phyloP scores from a whole-genome alignment of 1,140 invertebrate species.

The Brachionus manjavacas region DNA sequence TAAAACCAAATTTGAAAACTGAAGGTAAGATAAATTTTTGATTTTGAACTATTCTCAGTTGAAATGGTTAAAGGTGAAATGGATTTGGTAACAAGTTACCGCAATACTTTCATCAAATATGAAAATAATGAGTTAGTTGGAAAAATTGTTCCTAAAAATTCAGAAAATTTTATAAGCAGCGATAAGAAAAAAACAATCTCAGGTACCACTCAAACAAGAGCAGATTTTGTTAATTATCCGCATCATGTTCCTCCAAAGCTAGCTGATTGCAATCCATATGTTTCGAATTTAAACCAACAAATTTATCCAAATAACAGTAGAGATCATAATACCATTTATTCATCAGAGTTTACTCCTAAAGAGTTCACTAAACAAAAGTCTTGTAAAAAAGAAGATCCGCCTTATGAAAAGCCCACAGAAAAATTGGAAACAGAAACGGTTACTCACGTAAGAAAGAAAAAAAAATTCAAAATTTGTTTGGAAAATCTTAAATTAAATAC shows the following conservation, averaged over 20 bases:
- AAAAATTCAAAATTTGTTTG: neutral
- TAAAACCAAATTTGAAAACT: neutral
- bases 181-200: neutral
- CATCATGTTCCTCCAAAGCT: neutral
- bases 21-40: neutral
- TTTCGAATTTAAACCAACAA: neutral
- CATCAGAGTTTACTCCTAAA: neutral
- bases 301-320: neutral
- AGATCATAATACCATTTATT: neutral
- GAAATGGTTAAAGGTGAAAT: neutral
- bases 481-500: neutral
- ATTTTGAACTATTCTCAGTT: neutral
- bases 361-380: neutral
- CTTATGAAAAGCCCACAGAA: neutral
- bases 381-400: neutral
- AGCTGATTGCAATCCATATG: neutral
- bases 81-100: neutral
- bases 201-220: neutral
- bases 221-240: neutral
- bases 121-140: neutral
- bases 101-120: slow-evolving; percentile 4
- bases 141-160: neutral
- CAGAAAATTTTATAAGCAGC: neutral
- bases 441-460: neutral
- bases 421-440: slow-evolving; percentile 6